Base-by-base conservation (phyloP, 2,113 vertebrate genomes). In the Chaenogobius annularis region DNA sequence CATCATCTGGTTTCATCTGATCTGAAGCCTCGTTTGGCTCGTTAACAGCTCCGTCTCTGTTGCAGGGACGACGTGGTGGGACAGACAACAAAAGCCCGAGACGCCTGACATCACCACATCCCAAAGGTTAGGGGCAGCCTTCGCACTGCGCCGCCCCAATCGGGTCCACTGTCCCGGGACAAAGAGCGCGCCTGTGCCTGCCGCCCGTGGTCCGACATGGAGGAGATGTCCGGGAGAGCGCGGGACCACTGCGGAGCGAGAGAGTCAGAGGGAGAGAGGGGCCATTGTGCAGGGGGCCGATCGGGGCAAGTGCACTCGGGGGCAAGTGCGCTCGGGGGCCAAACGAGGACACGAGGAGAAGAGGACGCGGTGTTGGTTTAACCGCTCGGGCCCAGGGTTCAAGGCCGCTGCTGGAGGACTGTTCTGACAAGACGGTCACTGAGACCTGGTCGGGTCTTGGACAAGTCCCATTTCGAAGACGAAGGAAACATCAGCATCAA, bases 211-310 rank as follows among this genome's bases (percentile, higher is more conserved):
- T 84, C 86, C 88, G 85, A 88, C 86, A 91, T 92, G 90, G 92
- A 87, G 80, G 92, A 88, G 91, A 93, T 92, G 92, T 92, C 92
- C 91, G 92, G 91, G 91, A 85, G 87, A 87, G 89, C 92, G 86
- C 87, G 83, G 85, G 89, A 87, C 17, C 83, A 83, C 92, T 3
- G 86, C 15, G 58, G 22, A 12, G 87, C 19, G 55, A n/a, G 50
- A 8, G 50, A 19, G 48, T 7, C 2, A 11, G 46, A 50, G 48
- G 50, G 50, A 52, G 65, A 80, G 87, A 75, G 55, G 76, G 62
- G 26, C 15, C 65, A n/a, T 52, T 93, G 92, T 90, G 86, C 77
- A 15, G 20, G n/a, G 79, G 81, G 82, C 85, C 81, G 70, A 87
- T 87, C 83, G 84, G 85, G 84, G 78, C 78, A 85, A 85, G 73